These are phyloP conservation scores for Coturnix japonica DNA, from an alignment of 2,113 vertebrate genomes.

Conservation along the genomic window DNA sequence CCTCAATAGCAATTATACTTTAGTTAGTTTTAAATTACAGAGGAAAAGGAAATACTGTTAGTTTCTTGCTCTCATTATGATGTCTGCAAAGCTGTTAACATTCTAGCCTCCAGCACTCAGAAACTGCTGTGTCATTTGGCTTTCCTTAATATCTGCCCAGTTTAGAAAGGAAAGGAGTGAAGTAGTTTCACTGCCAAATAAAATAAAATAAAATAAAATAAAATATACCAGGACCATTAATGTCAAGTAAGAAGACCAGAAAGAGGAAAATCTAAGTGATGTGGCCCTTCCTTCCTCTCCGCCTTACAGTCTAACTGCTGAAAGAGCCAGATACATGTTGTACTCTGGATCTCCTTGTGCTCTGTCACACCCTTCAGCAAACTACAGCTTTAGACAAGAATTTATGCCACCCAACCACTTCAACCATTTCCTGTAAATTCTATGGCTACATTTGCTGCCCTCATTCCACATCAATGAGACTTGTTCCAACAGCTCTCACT, in stretches of 20 bases:
- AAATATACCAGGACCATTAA: background rate
- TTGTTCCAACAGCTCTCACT: background rate
- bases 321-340: background rate
- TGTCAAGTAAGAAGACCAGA: background rate
- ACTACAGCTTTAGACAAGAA: background rate
- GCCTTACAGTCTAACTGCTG: background rate
- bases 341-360: background rate
- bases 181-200: background rate
- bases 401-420: background rate
- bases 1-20: background rate
- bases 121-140: slow-evolving; percentile 1
- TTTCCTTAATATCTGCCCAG: background rate
- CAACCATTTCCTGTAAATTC: background rate
- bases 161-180: background rate
- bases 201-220: background rate
- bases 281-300: background rate
- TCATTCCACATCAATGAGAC: background rate
- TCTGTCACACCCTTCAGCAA: background rate
- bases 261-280: background rate
- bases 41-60: background rate
- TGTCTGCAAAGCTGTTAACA: background rate
- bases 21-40: background rate
- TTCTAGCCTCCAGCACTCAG: background rate
- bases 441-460: background rate
- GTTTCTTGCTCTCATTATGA: background rate